A percentile compares a stretch with the other conserved stretches of the same genome.
Conservation (phyloP, 2,888 invertebrate genomes). For the Meta bourneti region DNA sequence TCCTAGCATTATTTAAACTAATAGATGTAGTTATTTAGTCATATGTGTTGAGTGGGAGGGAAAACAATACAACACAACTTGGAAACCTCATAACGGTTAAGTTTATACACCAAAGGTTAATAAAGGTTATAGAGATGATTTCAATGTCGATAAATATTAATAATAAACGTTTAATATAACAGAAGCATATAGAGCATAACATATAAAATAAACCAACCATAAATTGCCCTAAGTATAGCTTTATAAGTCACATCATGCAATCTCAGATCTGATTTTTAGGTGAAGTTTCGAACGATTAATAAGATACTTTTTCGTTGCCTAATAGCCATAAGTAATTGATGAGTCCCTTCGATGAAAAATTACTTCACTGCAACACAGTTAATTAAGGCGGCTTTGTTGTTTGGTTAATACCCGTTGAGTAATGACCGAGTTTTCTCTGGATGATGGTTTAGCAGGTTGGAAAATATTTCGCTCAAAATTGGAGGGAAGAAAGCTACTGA, state of each 20-base stretch:
- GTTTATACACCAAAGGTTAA: no score
- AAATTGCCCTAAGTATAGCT: neutral
- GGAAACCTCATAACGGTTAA: no score
- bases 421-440: neutral
- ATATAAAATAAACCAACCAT: neutral
- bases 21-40: no score
- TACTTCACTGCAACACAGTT: neutral
- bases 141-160: no score
- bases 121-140: no score
- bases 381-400: constrained; percentile 4
- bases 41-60: no score
- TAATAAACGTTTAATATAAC: no score
- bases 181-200: no score
- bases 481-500: neutral
- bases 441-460: neutral
- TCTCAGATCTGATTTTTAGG: neutral
- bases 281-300: neutral
- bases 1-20: no score
- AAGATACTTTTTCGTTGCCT: constrained; percentile 1
- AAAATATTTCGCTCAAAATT: neutral
- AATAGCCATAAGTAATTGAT: constrained; percentile 18
- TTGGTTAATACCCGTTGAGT: constrained; percentile 15
- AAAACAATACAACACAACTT: no score
- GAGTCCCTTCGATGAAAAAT: constrained; percentile 19
- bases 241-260: neutral